Evolutionary conservation across 92 coral and sea anemone species (phyloP), one percentile per base, ranked within the genome.

Genomic region (Meandrina meandrites): DNA sequence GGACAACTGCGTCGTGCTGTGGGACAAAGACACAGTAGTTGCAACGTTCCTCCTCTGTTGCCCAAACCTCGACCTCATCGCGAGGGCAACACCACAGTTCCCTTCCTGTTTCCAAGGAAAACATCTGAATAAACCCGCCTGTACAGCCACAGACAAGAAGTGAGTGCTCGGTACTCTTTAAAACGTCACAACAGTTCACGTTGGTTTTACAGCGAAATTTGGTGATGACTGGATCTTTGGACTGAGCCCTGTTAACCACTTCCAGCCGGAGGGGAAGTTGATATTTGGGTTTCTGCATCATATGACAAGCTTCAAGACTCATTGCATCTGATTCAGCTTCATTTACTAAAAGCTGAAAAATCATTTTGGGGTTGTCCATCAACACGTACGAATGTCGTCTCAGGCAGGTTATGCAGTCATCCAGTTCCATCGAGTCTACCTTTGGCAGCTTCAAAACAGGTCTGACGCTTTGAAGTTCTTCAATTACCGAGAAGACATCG

Each of bases 31-130:
- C 81, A 50, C 94, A 91, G 87, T 86, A 91, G 68, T 82, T 81
- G 60, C 90, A 85, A 37, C 90, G 74, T 56, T 86, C 77, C 30
- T 88, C 91, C 21, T 91, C 91, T 3, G 76, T 75, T 60, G 91
- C 86, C 91, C 91, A 91, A n/a, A 76, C 86, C 11, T 90, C 89
- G 50, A 90, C 84, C 22, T 48, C 81, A 8, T 78, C 56, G 37
- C 67, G 83, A 17, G 60, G 67, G 47, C 45, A 76, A 24, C 57
- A 62, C 95, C 95, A 92, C 17, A 84, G 81, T 13, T 85, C 82
- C 50, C 76, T 75, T 58, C 93, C 95, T 19, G 91, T 92, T 68
- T 90, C 85, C 48, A 90, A 42, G 42, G 95, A 92, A 86, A 89
- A 92, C 82, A 92, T 73, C 28, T 77, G 76, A 82, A 90, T 62